Evolutionary conservation across 2,113 vertebrate genomes (phyloP).

Genomic region (Isichthys henryi): DNA sequence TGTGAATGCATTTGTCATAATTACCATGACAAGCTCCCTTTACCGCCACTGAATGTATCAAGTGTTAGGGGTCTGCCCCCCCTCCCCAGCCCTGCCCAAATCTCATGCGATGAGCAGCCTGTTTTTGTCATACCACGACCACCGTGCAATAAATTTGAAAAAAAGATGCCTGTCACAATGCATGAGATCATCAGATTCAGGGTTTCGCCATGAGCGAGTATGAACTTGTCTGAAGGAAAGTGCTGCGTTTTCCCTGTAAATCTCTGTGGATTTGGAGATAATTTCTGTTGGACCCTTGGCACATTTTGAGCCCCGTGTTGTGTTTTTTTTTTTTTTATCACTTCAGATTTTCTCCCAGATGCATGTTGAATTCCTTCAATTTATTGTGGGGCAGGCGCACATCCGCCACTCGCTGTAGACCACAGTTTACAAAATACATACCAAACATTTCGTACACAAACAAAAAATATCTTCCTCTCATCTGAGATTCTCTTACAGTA

Average conservation of each 20-base stretch:
- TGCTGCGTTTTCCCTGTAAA: background rate
- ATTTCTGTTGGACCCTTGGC: constrained; percentile 1
- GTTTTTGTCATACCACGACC: background rate
- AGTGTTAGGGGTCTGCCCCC: background rate
- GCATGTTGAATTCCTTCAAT: background rate
- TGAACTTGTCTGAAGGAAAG: constrained; percentile 2
- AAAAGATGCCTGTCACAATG: background rate
- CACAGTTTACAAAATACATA: background rate
- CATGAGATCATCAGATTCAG: background rate
- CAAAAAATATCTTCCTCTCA: background rate
- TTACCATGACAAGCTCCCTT: background rate
- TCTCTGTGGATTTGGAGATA: background rate
- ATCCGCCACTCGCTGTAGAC: background rate
- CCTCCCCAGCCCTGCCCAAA: background rate
- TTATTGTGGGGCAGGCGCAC: background rate
- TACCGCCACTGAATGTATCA: background rate
- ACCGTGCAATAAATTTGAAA: background rate
- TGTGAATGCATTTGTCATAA: background rate
- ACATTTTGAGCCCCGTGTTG: background rate
- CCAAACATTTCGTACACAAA: background rate
- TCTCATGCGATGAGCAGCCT: background rate
- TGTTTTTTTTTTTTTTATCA: background rate
- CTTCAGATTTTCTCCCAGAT: constrained; percentile 1
- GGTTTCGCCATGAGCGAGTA: background rate
- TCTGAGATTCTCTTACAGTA: background rate